A percentile compares a stretch with the other conserved stretches of the same genome.
phyloP scores from a whole-genome alignment of 2,888 invertebrate genomes.

The Bibio marci region DNA sequence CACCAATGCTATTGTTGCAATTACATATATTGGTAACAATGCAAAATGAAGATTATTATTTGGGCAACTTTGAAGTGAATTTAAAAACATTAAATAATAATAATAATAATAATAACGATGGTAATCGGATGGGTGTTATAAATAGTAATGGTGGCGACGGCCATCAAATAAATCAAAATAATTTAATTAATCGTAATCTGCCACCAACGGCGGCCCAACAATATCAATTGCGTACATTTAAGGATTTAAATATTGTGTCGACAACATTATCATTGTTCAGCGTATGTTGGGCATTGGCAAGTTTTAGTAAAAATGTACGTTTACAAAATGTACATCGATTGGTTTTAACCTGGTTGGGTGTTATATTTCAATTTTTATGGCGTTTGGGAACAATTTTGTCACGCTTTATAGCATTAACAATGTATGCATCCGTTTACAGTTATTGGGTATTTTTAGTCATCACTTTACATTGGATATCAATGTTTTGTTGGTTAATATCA shows the following conservation, averaged over 20 bases:
- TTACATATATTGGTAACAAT: constrained; percentile 48
- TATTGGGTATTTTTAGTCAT: constrained; percentile 68
- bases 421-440: constrained; percentile 65
- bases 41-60: constrained; percentile 15
- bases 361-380: constrained; percentile 50
- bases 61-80: constrained; percentile 17
- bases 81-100: constrained; percentile 13
- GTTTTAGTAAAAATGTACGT: constrained; percentile 75
- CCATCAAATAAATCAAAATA: neutral
- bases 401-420: constrained; percentile 62
- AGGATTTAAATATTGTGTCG: constrained; percentile 64
- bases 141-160: too few species aligned
- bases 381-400: constrained; percentile 70
- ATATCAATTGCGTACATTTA: constrained; percentile 35
- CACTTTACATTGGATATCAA: constrained; percentile 73
- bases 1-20: constrained; percentile 73
- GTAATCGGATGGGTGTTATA: too few species aligned
- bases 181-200: too few species aligned
- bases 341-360: constrained; percentile 68
- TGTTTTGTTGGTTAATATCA: constrained; percentile 78
- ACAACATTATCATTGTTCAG: constrained; percentile 67
- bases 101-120: neutral
- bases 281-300: constrained; percentile 80
- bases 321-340: constrained; percentile 66
- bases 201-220: constrained; percentile 12